A percentile compares a stretch with the other conserved stretches of the same genome.
Evolutionary conservation across 2,797 vertebrate species (phyloP).

Genomic region (Lepus oiostolus): DNA sequence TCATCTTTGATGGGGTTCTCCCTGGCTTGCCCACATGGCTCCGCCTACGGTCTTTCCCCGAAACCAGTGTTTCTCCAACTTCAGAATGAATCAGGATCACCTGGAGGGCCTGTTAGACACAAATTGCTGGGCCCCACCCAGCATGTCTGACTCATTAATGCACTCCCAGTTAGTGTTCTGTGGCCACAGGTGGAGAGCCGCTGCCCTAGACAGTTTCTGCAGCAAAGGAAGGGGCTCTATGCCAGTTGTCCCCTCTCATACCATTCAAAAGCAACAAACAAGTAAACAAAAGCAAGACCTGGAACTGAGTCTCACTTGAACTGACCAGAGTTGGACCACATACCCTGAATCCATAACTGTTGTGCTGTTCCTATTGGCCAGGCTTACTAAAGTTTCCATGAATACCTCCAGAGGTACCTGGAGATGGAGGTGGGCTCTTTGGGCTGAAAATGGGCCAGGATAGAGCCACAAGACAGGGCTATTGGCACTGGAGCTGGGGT

Average conservation of each 20-base stretch:
- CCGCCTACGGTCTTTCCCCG: neutral
- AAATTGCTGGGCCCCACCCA: neutral
- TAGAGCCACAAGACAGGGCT: neutral
- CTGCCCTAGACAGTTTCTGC: slow-evolving; percentile 24
- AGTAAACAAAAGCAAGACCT: neutral
- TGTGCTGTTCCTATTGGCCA: neutral
- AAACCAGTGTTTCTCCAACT: slow-evolving; percentile 19
- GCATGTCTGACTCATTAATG: slow-evolving; percentile 60
- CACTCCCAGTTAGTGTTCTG: slow-evolving; percentile 25
- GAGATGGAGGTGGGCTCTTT: neutral
- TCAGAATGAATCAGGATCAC: slow-evolving; percentile 63
- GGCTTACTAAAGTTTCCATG: neutral
- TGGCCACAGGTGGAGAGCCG: neutral
- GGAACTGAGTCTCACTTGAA: neutral
- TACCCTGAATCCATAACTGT: neutral
- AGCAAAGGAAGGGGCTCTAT: neutral
- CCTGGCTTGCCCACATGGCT: neutral
- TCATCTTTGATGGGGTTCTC: slow-evolving; percentile 14
- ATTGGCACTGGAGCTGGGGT: neutral
- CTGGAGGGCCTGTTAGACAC: slow-evolving; percentile 32
- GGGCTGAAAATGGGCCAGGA: neutral
- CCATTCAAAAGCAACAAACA: neutral
- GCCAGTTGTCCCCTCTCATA: neutral
- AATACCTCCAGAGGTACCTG: neutral
- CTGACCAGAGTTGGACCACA: neutral